Evolutionary conservation across 2,888 invertebrate species (phyloP).

Genomic region (Hipparchia semele): DNA sequence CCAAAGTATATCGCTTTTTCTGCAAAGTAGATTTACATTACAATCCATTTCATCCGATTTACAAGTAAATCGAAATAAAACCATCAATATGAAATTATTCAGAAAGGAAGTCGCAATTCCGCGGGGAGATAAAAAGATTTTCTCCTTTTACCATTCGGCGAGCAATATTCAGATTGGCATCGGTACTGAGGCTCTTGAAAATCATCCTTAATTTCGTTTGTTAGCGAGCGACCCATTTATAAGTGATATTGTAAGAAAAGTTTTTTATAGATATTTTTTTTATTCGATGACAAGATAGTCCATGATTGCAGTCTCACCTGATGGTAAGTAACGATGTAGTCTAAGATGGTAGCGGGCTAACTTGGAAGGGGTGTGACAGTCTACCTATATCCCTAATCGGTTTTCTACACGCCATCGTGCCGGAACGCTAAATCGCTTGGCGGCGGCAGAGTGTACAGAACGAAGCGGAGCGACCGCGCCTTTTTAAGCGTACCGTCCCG

Average conservation of each 20-base stretch:
- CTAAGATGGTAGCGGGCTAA: no score
- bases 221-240: slow-evolving; percentile 14
- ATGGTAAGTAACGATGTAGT: no score
- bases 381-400: no score
- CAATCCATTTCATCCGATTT: neutral
- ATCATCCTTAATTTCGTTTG: slow-evolving; percentile 13
- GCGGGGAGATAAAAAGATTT: slow-evolving; percentile 12
- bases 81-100: slow-evolving; percentile 4
- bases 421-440: no score
- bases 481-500: no score
- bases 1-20: neutral
- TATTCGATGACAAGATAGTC: no score
- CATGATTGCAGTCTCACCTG: no score
- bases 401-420: no score
- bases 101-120: slow-evolving; percentile 7
- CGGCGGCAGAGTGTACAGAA: no score
- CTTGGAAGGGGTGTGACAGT: no score
- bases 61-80: slow-evolving; percentile 6
- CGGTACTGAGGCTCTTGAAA: neutral
- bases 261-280: neutral
- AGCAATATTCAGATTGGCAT: slow-evolving; percentile 13
- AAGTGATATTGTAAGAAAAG: neutral
- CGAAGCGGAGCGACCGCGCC: no score
- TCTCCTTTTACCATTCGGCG: slow-evolving; percentile 8
- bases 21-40: neutral